phyloP scores from a whole-genome alignment of 2,888 invertebrate genomes.

The Pycnomerus fuliginosus region DNA sequence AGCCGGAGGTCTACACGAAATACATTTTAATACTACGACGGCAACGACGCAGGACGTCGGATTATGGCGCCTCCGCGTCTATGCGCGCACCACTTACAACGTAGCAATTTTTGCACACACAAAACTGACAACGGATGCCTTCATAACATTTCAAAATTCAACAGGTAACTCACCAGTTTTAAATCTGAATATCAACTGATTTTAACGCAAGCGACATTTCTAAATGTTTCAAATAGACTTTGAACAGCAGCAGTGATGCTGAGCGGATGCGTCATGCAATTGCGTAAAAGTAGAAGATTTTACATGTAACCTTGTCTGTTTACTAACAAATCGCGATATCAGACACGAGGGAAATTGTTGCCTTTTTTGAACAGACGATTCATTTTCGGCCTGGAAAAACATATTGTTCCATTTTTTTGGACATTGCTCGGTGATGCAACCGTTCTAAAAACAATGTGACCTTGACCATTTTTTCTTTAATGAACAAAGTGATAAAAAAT shows the following conservation, averaged over 20 bases:
- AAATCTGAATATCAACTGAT: no score
- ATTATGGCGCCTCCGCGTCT: constrained; percentile 40
- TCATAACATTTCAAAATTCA: constrained; percentile 5
- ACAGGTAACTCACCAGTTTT: constrained; percentile 20
- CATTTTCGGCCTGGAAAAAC: no score
- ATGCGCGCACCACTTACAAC: constrained; percentile 36
- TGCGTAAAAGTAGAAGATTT: constrained; percentile 17
- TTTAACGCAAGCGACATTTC: background rate
- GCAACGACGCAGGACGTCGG: constrained; percentile 35
- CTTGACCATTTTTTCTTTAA: no score
- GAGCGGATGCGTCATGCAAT: constrained; percentile 19
- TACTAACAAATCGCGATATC: constrained; percentile 13
- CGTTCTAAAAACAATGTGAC: no score
- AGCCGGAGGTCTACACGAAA: constrained; percentile 38
- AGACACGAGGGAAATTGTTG: constrained; percentile 3
- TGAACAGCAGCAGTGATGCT: constrained; percentile 21
- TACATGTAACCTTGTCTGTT: constrained; percentile 13
- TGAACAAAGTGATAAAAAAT: no score
- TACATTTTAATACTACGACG: constrained; percentile 37
- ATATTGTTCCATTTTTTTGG: no score
- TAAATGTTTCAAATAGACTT: constrained; percentile 17
- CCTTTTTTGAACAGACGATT: no score
- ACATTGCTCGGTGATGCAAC: no score
- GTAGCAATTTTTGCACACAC: constrained; percentile 42
- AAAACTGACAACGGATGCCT: constrained; percentile 30